Evolutionary conservation across 2,888 invertebrate genomes (phyloP), one percentile per base, ranked within the genome.

Genomic region (Silvanus unidentatus): DNA sequence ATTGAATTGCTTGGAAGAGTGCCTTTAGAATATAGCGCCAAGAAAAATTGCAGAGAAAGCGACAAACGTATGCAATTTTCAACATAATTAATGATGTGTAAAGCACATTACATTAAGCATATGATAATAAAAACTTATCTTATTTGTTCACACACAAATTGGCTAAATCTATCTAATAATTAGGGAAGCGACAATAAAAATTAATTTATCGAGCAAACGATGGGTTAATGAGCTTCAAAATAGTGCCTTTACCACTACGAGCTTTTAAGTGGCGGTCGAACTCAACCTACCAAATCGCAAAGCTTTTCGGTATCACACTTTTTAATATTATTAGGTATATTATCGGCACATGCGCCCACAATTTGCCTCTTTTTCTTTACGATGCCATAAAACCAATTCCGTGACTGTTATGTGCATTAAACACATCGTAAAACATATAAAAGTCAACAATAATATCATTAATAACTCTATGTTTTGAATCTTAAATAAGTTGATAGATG

Each of bases 371-470:
- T 64, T 29, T 40, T 38, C 36, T 49, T 55, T 55, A 55, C 42
- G 65, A 64, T 59, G 61, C 59, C 65, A 68, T 68, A 68, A 68
- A 69, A 66, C 65, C 63, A 57, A 64, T 63, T 63, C 60, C 59
- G 60, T 64, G 68, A 67, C 68, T 63, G 63, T 68, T 66, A 68
- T 68, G 66, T 57, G 65, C 65, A 66, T 67, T 69, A 65, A 68
- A 68, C 69, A 68, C 65, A 57, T 69, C 68, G 66, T 67, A 63
- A 64, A 66, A 63, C 58, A 62, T 63, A 55, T 64, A 67, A 69
- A 68, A 68, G 66, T 68, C 66, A 68, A 63, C 63, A 60, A 59
- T 59, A 65, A 65, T 64, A 66, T 65, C 62, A 63, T 64, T n/a
- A 66, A 67, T 67, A 63, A 55, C 54, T 55, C 52, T 47, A 50